Evolutionary conservation across 2,888 invertebrate species (phyloP), one percentile per base, ranked within the genome.

Genomic region (Plemyria rubiginata): DNA sequence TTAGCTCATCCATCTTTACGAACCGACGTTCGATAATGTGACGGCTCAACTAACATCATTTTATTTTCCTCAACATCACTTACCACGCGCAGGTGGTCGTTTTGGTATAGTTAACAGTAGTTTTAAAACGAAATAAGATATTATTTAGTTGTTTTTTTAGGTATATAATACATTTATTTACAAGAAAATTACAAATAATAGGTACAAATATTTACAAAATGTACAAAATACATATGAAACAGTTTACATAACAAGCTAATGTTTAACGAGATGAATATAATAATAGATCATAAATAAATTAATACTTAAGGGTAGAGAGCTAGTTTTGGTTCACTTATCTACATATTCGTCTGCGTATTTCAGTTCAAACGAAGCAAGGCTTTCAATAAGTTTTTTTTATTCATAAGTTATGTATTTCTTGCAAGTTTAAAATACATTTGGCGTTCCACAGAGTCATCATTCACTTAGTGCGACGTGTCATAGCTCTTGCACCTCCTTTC

Each of bases 401-500:
- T 16, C 13, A 52, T 13, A 6, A 3, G 51, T 41, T 36, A 51
- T 48, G 7, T 46, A 40, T 56, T 41, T 46, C 22, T 40, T 28
- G 52, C 13, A 41, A 48, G 43, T 55, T 55, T 51, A 52, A 41
- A 50, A 49, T 43, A 54, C 40, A 60, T 38, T 61, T 40, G 22
- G 55, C 62, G 54, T 70, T 65, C 62, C 32, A 62, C 68, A 70
- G 64, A 61, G 71, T 82, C 84, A 92, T 91, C 90, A 86, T 80
- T 92, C 92, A 92, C 90, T 92, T 92, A 92, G 87, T 65, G 73
- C 74, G 85, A 80, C 82, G 78, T 79, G 82, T 88, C 86, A 87
- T 86, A 85, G 73, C 64, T 74, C 71, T 70, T 80, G 82, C 76
- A 75, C 69, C 74, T 72, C 68, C 70, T 68, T 67, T 69, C 55